Conservation (phyloP, 2,113 vertebrate genomes). For the Mustela lutreola region DNA sequence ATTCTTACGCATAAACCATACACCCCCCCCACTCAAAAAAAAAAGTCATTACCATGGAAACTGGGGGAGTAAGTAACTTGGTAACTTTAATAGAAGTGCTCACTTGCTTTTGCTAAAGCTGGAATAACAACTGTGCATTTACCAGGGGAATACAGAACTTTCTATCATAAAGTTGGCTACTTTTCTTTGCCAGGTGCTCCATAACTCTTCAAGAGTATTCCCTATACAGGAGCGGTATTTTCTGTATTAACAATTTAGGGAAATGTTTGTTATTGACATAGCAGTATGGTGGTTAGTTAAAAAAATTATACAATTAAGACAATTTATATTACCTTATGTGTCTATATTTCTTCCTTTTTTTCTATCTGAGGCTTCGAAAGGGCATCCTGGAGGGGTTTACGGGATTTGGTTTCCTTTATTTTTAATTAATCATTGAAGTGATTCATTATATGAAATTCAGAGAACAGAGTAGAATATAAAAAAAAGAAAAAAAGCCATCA, state of each 20-base stretch:
- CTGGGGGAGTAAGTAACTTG: not conserved
- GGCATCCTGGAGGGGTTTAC: not conserved
- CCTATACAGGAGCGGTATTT: conserved; percentile 20
- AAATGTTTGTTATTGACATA: conserved; percentile 13
- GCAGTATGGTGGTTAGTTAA: not conserved
- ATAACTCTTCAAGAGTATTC: conserved; percentile 54
- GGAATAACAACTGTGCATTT: conserved; percentile 31
- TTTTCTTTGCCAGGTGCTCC: conserved; percentile 9
- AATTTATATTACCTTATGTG: not conserved
- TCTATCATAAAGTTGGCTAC: conserved; percentile 34
- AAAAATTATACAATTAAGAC: conserved; percentile 7
- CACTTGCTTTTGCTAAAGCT: conserved; percentile 5
- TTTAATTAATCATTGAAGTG: conserved; percentile 53
- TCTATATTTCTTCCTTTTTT: not conserved
- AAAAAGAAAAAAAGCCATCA: not conserved
- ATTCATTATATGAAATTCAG: conserved; percentile 18
- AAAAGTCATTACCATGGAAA: conserved; percentile 40
- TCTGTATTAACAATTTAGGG: not conserved
- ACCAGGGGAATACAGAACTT: conserved; percentile 39
- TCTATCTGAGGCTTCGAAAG: not conserved
- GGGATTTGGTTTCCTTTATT: not conserved
- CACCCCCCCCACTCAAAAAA: too few species aligned
- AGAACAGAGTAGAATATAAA: not conserved
- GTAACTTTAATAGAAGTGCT: conserved; percentile 47
- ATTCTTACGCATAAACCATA: conserved; percentile 13